phyloP scores from a whole-genome alignment of 30 jellyfish, hydroid and myxozoan species.

The Turritopsis dohrnii region DNA sequence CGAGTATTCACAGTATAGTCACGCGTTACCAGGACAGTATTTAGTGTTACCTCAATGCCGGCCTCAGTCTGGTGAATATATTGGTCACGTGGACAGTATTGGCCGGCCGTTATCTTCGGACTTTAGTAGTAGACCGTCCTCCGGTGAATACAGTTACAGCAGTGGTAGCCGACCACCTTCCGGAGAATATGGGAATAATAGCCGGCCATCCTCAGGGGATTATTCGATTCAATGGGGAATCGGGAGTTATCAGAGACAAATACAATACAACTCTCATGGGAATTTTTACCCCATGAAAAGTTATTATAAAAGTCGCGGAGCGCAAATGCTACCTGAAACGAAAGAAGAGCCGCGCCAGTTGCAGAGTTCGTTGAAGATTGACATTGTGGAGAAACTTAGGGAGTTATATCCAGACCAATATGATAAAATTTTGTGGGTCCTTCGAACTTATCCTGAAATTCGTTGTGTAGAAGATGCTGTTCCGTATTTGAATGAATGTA shows the following conservation, averaged over 20 bases:
- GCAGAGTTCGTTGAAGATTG: slow-evolving; percentile 65
- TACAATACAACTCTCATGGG: slow-evolving; percentile 57
- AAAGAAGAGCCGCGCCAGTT: slow-evolving; percentile 76
- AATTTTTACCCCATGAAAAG: slow-evolving; percentile 83
- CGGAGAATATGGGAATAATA: slow-evolving; percentile 74
- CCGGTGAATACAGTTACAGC: slow-evolving; percentile 88
- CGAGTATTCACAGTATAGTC: slow-evolving; percentile 43
- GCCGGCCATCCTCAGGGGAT: slow-evolving; percentile 91
- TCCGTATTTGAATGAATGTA: slow-evolving; percentile 51
- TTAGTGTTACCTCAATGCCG: slow-evolving; percentile 47
- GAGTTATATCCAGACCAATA: slow-evolving; percentile 78
- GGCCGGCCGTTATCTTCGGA: slow-evolving; percentile 95
- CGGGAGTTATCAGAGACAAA: slow-evolving; percentile 61
- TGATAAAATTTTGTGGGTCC: slow-evolving; percentile 62
- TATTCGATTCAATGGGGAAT: slow-evolving; percentile 59
- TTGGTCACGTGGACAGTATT: slow-evolving; percentile 39
- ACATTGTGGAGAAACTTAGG: slow-evolving; percentile 67
- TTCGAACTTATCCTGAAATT: slow-evolving; percentile 88
- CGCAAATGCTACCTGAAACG: slow-evolving; percentile 76
- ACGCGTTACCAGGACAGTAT: slow-evolving; percentile 38
- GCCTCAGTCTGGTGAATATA: slow-evolving; percentile 60
- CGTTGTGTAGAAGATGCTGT: slow-evolving; percentile 74
- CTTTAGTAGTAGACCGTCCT: slow-evolving; percentile 90
- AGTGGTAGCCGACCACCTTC: slow-evolving; percentile 90
- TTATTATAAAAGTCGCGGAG: slow-evolving; percentile 56